Evolutionary conservation across 2,888 invertebrate genomes (phyloP), one percentile per base, ranked within the genome.

Genomic region (Hetaerina titia): DNA sequence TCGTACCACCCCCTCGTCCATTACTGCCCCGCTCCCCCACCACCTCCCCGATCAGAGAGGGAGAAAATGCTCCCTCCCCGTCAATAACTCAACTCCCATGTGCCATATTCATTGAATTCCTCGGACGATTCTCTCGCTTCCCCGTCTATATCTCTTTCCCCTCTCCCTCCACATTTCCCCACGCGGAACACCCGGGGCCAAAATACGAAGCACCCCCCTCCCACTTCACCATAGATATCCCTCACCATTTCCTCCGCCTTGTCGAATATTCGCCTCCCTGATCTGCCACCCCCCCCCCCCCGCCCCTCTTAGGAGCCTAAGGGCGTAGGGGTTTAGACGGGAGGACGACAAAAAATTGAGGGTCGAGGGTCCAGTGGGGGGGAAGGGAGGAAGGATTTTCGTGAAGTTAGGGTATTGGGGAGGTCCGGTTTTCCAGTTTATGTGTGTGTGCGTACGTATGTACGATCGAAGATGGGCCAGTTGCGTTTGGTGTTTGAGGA

Each of bases 31-130:
- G 7, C 58, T 25, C 22, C 88, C 89, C 58, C 17, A 19, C 69
- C 69, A n/a, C 69, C 22, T 69, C n/a, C 69, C 7, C 9, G n/a
- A n/a, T n/a, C 25, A n/a, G 11, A 81, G 81, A 81, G 81, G 45
- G 88, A 45, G 90, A 64, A 90, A 90, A 90, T 64, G 64, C 64
- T 63, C 90, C 7, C 90, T 90, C 90, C 92, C 69, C 92, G n/a
- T 92, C 92, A 2, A 74, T 92, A 92, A 92, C 69, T 92, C 92
- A 69, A 92, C 92, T 58, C 89, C 58, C 58, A 81, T 64, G 64
- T 69, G 90, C 64, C 90, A 69, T 90, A 90, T 90, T 90, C 90
- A 90, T 90, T 90, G 90, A 90, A 90, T 90, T 64, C 90, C 64
- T 90, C 90, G 63, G 64, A 90, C 64, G 45, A 90, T 90, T 69